Conservation (phyloP, 2,113 vertebrate genomes). For the Pimephales promelas region DNA sequence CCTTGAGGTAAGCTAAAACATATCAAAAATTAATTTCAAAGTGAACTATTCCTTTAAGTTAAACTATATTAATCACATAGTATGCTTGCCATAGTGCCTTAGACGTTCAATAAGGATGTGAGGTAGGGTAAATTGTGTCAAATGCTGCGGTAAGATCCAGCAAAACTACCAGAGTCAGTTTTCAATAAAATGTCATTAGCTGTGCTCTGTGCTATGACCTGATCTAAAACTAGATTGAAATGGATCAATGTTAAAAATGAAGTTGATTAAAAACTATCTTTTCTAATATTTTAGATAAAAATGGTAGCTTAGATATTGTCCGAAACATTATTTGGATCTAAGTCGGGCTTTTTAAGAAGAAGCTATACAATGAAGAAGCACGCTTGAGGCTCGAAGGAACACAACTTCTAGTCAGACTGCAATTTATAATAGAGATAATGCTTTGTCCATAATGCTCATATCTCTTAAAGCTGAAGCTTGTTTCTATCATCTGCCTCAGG, state of each 20-base stretch:
- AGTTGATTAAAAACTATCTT: background rate
- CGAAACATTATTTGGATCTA: background rate
- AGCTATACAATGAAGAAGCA: background rate
- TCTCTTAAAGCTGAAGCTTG: background rate
- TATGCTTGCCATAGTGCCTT: too few relatives aligned
- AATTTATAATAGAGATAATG: background rate
- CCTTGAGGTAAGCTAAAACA: too few relatives aligned
- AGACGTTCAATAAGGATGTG: too few relatives aligned
- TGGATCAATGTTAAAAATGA: background rate
- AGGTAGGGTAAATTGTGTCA: background rate
- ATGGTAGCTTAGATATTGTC: background rate
- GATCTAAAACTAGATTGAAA: background rate
- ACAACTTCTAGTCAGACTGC: background rate
- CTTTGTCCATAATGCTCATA: background rate
- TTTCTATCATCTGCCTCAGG: slow-evolving; percentile 61
- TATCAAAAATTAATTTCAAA: too few relatives aligned
- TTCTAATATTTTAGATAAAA: background rate
- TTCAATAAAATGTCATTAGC: background rate
- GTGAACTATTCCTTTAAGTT: too few relatives aligned
- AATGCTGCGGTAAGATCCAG: background rate
- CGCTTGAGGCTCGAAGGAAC: background rate
- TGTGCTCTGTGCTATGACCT: background rate
- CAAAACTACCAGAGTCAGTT: background rate
- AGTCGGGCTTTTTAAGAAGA: background rate
- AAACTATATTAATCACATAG: too few relatives aligned